A percentile compares a stretch with the other conserved stretches of the same genome.
Conservation (phyloP, 2,797 vertebrate species). For the Ctenochaetus hawaiiensis region DNA sequence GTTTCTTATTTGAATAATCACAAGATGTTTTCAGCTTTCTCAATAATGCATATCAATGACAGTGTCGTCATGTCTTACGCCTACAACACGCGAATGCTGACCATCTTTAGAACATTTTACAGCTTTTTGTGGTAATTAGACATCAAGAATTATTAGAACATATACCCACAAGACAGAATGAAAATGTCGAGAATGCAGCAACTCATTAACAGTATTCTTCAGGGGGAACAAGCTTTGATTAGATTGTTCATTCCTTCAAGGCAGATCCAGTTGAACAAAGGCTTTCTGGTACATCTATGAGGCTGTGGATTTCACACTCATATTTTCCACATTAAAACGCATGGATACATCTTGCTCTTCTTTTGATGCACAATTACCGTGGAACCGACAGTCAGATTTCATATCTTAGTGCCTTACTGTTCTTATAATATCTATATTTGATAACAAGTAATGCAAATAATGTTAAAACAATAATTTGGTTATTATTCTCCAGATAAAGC, state of each 20-base stretch:
- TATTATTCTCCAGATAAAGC: constrained; percentile 12
- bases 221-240: constrained; percentile 82
- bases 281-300: constrained; percentile 58
- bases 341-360: constrained; percentile 47
- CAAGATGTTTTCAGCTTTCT: constrained; percentile 45
- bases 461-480: constrained; percentile 5
- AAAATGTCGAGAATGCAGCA: constrained; percentile 78
- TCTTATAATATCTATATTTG: constrained; percentile 19
- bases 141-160: constrained; percentile 80
- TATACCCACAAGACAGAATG: constrained; percentile 80
- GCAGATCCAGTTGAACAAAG: constrained; percentile 78
- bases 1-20: constrained; percentile 37
- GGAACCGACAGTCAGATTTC: constrained; percentile 40
- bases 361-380: constrained; percentile 62
- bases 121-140: constrained; percentile 78
- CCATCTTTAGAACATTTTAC: constrained; percentile 66
- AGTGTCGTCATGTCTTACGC: constrained; percentile 14
- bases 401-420: constrained; percentile 24
- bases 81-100: constrained; percentile 49
- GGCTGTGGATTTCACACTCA: constrained; percentile 64
- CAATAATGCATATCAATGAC: constrained; percentile 32
- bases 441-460: constrained; percentile 8
- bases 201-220: constrained; percentile 84
- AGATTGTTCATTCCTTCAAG: constrained; percentile 80
- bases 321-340: constrained; percentile 65